phyloP scores from a whole-genome alignment of 2,888 invertebrate species.

The Sminthurides aquaticus region DNA sequence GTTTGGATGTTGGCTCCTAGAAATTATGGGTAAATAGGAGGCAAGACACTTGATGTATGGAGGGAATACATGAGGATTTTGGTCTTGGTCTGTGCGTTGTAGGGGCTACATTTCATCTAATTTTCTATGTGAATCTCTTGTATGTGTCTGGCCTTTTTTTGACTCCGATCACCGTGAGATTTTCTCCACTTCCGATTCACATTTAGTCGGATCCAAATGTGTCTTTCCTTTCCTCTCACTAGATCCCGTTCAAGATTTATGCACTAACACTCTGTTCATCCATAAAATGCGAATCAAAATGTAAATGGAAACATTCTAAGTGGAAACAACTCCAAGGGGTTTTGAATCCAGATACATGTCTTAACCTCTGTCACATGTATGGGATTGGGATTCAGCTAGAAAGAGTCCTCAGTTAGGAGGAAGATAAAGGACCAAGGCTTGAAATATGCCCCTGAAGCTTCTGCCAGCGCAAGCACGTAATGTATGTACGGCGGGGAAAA shows the following conservation, averaged over 20 bases:
- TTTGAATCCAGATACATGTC: neutral
- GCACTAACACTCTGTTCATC: conserved; percentile 12
- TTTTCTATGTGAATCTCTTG: neutral
- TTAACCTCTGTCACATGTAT: neutral
- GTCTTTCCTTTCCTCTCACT: conserved; percentile 21
- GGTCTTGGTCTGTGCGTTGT: too few species aligned
- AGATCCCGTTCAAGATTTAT: conserved; percentile 17
- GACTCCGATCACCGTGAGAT: conserved; percentile 41
- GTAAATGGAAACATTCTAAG: conserved; percentile 17
- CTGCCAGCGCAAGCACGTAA: too few species aligned
- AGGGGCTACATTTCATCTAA: neutral
- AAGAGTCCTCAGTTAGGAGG: too few species aligned
- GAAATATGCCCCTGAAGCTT: too few species aligned
- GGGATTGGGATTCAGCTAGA: too few species aligned
- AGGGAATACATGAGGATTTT: too few species aligned
- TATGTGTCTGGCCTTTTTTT: conserved; percentile 28
- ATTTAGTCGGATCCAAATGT: conserved; percentile 30
- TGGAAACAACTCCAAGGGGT: conserved; percentile 28
- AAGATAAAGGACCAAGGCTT: too few species aligned
- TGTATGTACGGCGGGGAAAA: too few species aligned
- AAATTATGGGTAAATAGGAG: too few species aligned
- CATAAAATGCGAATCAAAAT: conserved; percentile 18
- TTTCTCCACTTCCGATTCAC: conserved; percentile 42
- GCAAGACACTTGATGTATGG: too few species aligned
- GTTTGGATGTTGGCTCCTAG: too few species aligned